Evolutionary conservation across 1,140 invertebrate species (phyloP).

Genomic region (Drosophila obscura): DNA sequence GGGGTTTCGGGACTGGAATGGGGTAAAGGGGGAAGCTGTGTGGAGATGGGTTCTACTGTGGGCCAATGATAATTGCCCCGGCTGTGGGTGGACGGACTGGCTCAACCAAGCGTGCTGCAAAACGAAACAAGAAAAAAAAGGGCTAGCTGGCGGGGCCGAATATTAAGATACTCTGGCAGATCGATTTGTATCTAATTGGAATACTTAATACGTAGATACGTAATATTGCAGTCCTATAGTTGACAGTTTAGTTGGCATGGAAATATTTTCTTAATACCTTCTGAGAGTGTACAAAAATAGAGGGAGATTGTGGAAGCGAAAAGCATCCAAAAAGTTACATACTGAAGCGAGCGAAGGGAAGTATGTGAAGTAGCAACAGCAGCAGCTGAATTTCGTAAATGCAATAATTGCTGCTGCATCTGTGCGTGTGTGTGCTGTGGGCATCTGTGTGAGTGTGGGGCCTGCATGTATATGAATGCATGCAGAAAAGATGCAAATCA

Average conservation of each 20-base stretch:
- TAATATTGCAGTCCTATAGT: too few relatives aligned
- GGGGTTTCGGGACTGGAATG: background rate
- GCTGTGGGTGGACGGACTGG: conserved; percentile 31
- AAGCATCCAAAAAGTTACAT: conserved; percentile 29
- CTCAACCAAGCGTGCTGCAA: too few relatives aligned
- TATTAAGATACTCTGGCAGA: too few relatives aligned
- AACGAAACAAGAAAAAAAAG: too few relatives aligned
- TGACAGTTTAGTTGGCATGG: too few relatives aligned
- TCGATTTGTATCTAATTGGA: too few relatives aligned
- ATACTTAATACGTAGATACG: too few relatives aligned
- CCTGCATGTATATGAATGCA: conserved; percentile 35
- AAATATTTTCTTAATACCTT: background rate
- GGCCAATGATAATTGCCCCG: conserved; percentile 69
- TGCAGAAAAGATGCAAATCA: conserved; percentile 79
- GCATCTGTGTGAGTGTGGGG: conserved; percentile 10
- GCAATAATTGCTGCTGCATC: conserved; percentile 67
- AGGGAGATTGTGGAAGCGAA: background rate
- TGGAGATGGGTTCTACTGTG: conserved; percentile 13
- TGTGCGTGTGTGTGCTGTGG: conserved; percentile 1
- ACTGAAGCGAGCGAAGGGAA: conserved; percentile 23
- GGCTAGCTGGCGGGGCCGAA: too few relatives aligned
- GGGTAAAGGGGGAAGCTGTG: background rate
- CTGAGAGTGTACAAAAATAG: background rate
- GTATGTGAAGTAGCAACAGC: conserved; percentile 30
- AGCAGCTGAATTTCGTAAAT: conserved; percentile 70